Percentiles rank a stretch among this genome's conserved stretches.
These are phyloP conservation scores for Parnassius orleans DNA, from an alignment of 2,888 invertebrate genomes.

Conservation along the genomic window DNA sequence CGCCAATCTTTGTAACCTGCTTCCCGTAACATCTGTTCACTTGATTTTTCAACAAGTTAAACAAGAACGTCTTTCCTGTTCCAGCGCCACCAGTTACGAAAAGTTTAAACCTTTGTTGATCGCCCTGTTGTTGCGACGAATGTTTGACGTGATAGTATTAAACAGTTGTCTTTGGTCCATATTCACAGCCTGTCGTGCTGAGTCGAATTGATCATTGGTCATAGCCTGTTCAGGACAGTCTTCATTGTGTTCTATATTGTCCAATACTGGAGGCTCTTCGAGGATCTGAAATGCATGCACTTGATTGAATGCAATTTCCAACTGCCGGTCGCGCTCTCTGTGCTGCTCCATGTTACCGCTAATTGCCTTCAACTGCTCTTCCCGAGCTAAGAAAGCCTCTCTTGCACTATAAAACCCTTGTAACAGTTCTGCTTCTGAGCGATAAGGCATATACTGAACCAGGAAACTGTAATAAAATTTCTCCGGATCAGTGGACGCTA, in stretches of 20 bases:
- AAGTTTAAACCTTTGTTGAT: constrained; percentile 7
- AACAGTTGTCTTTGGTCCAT: constrained; percentile 26
- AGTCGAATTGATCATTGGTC: neutral
- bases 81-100: constrained; percentile 28
- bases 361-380: neutral
- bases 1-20: constrained; percentile 32
- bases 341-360: neutral
- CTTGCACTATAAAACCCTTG: neutral
- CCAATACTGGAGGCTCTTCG: neutral
- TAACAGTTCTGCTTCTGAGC: neutral
- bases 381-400: neutral
- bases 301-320: neutral
- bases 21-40: constrained; percentile 35
- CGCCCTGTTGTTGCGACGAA: constrained; percentile 29
- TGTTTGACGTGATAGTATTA: constrained; percentile 28
- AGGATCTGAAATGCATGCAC: neutral
- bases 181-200: constrained; percentile 20
- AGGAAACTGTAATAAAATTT: neutral
- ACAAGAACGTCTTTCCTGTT: constrained; percentile 33
- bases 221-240: neutral
- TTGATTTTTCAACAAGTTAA: constrained; percentile 34
- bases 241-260: too few species aligned
- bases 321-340: neutral
- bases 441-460: neutral
- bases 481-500: too few species aligned